Evolutionary conservation across 2,797 vertebrate genomes (phyloP).

Genomic region (Clarias pachynema): DNA sequence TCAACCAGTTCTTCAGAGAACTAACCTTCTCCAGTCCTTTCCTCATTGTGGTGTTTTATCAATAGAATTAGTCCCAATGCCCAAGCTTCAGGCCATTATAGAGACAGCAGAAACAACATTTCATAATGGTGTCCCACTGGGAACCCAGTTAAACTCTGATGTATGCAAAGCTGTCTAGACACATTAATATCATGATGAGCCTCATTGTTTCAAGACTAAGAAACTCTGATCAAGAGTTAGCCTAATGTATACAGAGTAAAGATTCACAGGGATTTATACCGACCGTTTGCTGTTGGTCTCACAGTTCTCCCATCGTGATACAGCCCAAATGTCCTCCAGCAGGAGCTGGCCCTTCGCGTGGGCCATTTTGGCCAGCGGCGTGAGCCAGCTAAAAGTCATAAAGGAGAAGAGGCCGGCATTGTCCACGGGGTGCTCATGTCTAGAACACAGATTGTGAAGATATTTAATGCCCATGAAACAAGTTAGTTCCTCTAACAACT

Average conservation of each 20-base stretch:
- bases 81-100: not conserved
- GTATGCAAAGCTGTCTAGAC: not conserved
- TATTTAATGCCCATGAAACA: not conserved
- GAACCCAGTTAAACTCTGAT: not conserved
- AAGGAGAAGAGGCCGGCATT: conserved; percentile 90
- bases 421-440: conserved; percentile 88
- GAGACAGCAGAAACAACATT: not conserved
- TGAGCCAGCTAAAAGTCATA: conserved; percentile 94
- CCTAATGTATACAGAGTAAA: not conserved
- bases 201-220: not conserved
- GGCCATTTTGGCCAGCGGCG: conserved; percentile 78
- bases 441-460: conserved; percentile 45
- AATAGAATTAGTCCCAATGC: not conserved
- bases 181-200: not conserved
- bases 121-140: not conserved
- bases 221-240: not conserved
- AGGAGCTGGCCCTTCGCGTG: conserved; percentile 86
- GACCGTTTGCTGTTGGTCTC: conserved; percentile 87
- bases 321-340: conserved; percentile 84
- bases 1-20: not conserved
- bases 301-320: conserved; percentile 87
- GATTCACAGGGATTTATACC: conserved; percentile 43
- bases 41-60: not conserved
- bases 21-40: not conserved
- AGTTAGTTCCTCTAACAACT: not conserved